Conservation (phyloP, 1,140 invertebrate species). For the Trinorchestia longiramus region DNA sequence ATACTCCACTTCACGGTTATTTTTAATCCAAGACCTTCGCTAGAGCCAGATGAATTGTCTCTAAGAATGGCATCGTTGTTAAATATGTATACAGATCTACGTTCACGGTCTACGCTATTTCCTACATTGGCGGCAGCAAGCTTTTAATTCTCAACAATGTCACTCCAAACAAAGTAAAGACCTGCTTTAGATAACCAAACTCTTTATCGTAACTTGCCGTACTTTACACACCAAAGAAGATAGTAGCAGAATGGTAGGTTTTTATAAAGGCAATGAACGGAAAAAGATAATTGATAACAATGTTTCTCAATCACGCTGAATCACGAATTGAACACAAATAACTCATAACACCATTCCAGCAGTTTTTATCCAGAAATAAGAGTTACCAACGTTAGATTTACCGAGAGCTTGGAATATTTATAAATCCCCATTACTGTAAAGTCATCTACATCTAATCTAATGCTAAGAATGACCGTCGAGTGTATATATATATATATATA, state of each 20-base stretch:
- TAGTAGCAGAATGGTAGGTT: neutral
- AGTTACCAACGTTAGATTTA: neutral
- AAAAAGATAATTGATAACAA: too few relatives aligned
- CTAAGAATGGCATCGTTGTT: neutral
- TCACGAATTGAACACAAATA: too few relatives aligned
- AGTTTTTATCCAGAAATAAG: neutral
- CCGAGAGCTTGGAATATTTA: neutral
- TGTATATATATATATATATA: too few relatives aligned
- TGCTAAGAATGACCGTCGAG: too few relatives aligned
- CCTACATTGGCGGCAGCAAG: neutral
- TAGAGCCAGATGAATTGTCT: neutral
- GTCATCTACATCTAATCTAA: neutral
- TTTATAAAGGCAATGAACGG: too few relatives aligned
- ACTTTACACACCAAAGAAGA: neutral
- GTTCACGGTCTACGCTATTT: neutral
- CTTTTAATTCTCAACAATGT: neutral
- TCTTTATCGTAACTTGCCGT: neutral
- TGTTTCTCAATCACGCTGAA: too few relatives aligned
- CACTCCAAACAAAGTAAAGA: neutral
- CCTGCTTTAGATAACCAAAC: neutral
- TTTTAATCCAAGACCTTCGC: neutral
- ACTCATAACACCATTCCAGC: neutral
- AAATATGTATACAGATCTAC: too few relatives aligned
- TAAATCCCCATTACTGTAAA: neutral
- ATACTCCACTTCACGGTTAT: neutral